Percentiles rank a stretch among this genome's conserved stretches.
These are phyloP conservation scores for Drosophila suzukii DNA, from an alignment of 1,140 invertebrate species.

Conservation along the genomic window DNA sequence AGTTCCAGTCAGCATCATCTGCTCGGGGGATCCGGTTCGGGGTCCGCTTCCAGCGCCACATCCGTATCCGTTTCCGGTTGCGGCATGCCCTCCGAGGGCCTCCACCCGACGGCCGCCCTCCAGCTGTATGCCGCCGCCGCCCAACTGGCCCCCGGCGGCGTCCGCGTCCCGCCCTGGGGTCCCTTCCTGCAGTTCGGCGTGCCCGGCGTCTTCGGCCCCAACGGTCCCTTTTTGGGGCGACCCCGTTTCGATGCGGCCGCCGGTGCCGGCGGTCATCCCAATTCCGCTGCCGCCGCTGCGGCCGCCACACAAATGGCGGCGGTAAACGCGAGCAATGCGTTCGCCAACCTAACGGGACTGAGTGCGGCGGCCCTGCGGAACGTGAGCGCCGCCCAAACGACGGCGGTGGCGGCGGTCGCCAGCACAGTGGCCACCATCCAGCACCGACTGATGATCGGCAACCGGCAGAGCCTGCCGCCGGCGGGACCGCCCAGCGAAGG, in stretches of 20 bases:
- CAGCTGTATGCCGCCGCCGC: slow-evolving; percentile 87
- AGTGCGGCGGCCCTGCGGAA: slow-evolving; percentile 79
- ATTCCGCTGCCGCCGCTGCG: slow-evolving; percentile 66
- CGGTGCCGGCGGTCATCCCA: slow-evolving; percentile 55
- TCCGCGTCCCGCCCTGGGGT: slow-evolving; percentile 85
- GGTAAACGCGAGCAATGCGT: slow-evolving; percentile 81
- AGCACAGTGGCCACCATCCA: slow-evolving; percentile 80
- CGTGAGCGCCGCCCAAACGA: slow-evolving; percentile 77
- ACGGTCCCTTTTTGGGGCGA: slow-evolving; percentile 80
- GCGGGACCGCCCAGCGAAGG: slow-evolving; percentile 86
- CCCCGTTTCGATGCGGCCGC: slow-evolving; percentile 68
- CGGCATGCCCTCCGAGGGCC: slow-evolving; percentile 82
- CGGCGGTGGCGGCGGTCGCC: slow-evolving; percentile 77
- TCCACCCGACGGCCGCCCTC: slow-evolving; percentile 86
- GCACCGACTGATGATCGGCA: slow-evolving; percentile 81
- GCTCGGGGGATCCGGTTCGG: not conserved
- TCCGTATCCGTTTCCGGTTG: slow-evolving; percentile 9
- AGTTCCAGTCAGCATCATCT: not conserved
- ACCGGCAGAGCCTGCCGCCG: slow-evolving; percentile 77
- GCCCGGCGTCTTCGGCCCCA: slow-evolving; percentile 84
- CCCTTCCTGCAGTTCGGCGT: slow-evolving; percentile 86
- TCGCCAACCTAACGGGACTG: slow-evolving; percentile 81
- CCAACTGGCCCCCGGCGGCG: slow-evolving; percentile 85
- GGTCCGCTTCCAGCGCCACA: not conserved
- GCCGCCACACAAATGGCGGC: slow-evolving; percentile 77